Conservation (phyloP, 2,888 invertebrate genomes). For the Amphipyra tragopoginis region DNA sequence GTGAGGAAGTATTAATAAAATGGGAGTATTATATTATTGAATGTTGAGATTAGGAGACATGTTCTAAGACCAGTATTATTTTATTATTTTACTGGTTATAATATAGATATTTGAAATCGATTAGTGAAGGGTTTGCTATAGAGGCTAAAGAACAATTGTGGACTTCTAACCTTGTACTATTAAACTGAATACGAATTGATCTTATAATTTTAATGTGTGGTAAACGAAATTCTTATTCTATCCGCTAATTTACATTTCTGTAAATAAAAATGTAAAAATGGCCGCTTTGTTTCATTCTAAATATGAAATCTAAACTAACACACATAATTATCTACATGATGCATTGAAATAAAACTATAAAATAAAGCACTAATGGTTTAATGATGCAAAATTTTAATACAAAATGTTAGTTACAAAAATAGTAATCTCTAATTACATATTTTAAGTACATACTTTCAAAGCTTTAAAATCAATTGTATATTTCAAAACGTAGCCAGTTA, state of each 20-base stretch:
- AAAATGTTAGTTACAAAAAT: constrained; percentile 70
- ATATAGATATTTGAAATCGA: neutral
- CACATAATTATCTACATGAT: constrained; percentile 3
- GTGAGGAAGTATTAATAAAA: too few species aligned
- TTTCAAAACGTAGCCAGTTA: constrained; percentile 22
- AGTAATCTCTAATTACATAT: constrained; percentile 46
- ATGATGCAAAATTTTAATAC: constrained; percentile 65
- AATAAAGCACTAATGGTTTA: constrained; percentile 61
- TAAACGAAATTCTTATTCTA: constrained; percentile 67
- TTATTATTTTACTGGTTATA: constrained; percentile 11
- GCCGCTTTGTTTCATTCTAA: constrained; percentile 44
- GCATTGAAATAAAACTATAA: constrained; percentile 68
- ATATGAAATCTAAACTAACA: neutral
- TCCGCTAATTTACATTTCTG: constrained; percentile 80
- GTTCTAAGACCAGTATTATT: too few species aligned
- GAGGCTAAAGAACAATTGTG: neutral
- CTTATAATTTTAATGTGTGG: constrained; percentile 61
- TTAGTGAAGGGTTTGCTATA: neutral
- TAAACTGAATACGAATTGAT: constrained; percentile 46
- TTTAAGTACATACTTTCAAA: constrained; percentile 62
- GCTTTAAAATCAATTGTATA: constrained; percentile 31
- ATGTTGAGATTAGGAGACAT: too few species aligned
- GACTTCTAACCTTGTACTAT: too few species aligned
- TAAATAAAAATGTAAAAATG: constrained; percentile 78
- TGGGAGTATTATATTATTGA: too few species aligned